phyloP scores from a whole-genome alignment of 2,113 vertebrate genomes.

The Alectura lathami region DNA sequence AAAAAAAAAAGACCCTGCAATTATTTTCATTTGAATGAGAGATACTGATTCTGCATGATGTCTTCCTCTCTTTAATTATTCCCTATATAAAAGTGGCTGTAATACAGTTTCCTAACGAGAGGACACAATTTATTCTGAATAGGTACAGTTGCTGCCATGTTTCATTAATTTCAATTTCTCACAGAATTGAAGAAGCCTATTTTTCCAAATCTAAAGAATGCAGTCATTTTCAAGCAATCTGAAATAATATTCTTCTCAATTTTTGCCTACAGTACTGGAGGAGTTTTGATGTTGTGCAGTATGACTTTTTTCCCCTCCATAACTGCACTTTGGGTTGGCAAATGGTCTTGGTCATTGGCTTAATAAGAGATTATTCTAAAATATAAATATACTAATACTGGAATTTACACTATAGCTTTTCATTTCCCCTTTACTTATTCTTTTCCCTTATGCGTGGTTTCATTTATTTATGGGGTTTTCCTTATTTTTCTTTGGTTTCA shows the following conservation, averaged over 20 bases:
- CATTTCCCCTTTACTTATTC: neutral
- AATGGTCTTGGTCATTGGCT: neutral
- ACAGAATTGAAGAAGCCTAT: neutral
- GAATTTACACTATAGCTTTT: neutral
- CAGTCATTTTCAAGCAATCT: neutral
- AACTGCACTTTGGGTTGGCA: neutral
- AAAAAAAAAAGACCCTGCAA: neutral
- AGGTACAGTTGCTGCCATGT: neutral
- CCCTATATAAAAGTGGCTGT: neutral
- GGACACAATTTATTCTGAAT: neutral
- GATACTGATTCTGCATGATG: neutral
- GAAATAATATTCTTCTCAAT: neutral
- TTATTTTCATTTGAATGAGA: neutral
- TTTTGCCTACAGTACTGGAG: neutral
- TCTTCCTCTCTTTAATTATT: neutral
- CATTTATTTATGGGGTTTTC: slow-evolving; percentile 71
- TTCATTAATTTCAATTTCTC: neutral
- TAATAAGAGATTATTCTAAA: neutral
- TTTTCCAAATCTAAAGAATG: neutral
- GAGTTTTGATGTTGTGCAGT: neutral
- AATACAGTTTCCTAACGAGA: neutral
- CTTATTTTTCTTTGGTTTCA: slow-evolving; percentile 79
- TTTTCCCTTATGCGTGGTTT: slow-evolving; percentile 19
- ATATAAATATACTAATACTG: neutral
- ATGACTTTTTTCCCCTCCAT: neutral